phyloP scores from a whole-genome alignment of 2,113 vertebrate genomes.

The Campylomormyrus tamandua region DNA sequence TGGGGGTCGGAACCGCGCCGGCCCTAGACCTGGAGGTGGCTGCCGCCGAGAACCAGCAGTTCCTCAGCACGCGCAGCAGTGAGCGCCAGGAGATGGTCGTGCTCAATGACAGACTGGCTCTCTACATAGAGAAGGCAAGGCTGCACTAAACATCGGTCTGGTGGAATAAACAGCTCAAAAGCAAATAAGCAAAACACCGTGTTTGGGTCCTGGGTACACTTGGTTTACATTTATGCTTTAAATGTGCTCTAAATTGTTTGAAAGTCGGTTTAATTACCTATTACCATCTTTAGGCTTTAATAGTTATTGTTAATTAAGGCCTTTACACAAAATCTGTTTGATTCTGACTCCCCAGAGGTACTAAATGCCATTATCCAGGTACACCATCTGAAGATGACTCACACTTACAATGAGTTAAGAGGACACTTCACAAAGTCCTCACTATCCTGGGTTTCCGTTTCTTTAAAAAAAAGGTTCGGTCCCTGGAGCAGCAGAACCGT shows the following conservation, averaged over 20 bases:
- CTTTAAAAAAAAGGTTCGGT: conserved; percentile 50
- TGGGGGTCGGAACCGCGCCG: conserved; percentile 38
- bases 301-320: background rate
- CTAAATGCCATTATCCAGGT: background rate
- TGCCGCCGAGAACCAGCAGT: conserved; percentile 56
- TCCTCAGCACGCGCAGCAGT: conserved; percentile 47
- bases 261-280: background rate
- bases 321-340: background rate
- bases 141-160: background rate
- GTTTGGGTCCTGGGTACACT: background rate
- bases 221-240: background rate
- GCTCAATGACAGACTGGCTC: conserved; percentile 62
- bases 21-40: conserved; percentile 52
- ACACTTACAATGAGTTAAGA: conserved; percentile 13
- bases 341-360: background rate
- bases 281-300: background rate
- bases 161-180: background rate
- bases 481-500: conserved; percentile 54
- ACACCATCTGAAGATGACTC: background rate
- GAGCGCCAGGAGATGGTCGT: conserved; percentile 54
- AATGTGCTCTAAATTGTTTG: background rate
- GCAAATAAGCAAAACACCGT: background rate
- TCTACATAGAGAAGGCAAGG: conserved; percentile 56
- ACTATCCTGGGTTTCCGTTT: conserved; percentile 11
- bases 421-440: background rate